phyloP scores from a whole-genome alignment of 2,888 invertebrate genomes.

The Drosophila sordidula region DNA sequence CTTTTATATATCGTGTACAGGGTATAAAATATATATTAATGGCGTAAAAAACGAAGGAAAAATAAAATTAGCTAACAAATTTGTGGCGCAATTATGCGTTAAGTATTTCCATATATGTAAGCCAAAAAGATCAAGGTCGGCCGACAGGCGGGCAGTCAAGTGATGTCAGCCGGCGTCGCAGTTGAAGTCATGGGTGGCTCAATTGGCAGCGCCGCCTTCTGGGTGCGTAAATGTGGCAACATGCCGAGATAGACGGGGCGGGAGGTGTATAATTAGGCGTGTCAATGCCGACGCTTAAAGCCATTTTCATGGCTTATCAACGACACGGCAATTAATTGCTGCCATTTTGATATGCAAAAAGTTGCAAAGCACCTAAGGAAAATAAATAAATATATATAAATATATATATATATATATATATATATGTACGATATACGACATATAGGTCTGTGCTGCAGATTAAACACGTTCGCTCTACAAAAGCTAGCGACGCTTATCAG shows the following conservation, averaged over 20 bases:
- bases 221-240: conserved; percentile 73
- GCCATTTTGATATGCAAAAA: conserved; percentile 77
- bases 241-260: not conserved
- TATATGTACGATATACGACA: conserved; percentile 22
- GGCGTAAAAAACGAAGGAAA: conserved; percentile 23
- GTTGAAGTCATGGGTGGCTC: conserved; percentile 68
- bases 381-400: conserved; percentile 13
- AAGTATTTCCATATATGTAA: conserved; percentile 46
- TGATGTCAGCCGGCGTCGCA: conserved; percentile 65
- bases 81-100: conserved; percentile 76
- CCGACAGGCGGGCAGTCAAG: conserved; percentile 21
- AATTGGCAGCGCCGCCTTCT: conserved; percentile 43
- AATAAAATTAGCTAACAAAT: conserved; percentile 69
- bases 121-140: conserved; percentile 71
- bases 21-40: conserved; percentile 33
- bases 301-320: conserved; percentile 73
- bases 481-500: conserved; percentile 65
- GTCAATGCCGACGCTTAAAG: conserved; percentile 77
- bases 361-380: conserved; percentile 55
- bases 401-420: not conserved
- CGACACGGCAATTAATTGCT: conserved; percentile 77
- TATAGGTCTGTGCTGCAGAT: conserved; percentile 36
- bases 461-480: conserved; percentile 50
- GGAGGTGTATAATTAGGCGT: conserved; percentile 74
- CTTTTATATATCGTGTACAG: not conserved